These are phyloP conservation scores for Pheosia tremula DNA, from an alignment of 2,888 invertebrate species.

Conservation along the genomic window DNA sequence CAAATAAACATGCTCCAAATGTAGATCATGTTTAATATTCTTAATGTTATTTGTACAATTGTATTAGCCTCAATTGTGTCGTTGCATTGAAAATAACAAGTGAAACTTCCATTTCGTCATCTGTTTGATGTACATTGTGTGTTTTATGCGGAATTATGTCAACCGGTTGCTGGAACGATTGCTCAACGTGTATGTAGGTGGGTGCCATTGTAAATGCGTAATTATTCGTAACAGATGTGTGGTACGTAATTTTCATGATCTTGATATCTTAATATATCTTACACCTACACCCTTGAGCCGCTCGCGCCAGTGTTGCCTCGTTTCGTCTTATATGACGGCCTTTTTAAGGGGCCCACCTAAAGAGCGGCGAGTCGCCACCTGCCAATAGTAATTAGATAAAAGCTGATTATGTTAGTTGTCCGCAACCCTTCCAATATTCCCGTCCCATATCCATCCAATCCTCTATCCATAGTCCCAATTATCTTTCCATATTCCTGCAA, in stretches of 20 bases:
- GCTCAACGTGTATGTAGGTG: constrained; percentile 23
- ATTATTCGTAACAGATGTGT: not conserved
- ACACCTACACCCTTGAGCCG: not conserved
- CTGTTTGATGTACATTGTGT: constrained; percentile 28
- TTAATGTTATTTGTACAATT: constrained; percentile 44
- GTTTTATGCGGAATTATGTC: constrained; percentile 33
- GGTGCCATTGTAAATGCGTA: constrained; percentile 7
- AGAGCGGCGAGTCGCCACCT: no score
- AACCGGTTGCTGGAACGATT: constrained; percentile 36
- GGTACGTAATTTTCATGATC: not conserved
- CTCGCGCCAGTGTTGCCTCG: no score
- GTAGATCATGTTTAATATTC: constrained; percentile 47
- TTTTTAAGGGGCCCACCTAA: no score
- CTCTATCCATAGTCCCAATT: no score
- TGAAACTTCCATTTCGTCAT: constrained; percentile 50
- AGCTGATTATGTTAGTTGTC: no score
- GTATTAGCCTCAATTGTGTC: constrained; percentile 30
- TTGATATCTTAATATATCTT: not conserved
- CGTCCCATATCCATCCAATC: no score
- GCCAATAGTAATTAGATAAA: no score
- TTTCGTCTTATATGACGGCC: no score
- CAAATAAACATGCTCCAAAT: constrained; percentile 29
- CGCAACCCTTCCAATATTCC: no score
- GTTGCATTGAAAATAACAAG: constrained; percentile 27
- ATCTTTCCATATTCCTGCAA: no score